Base-by-base conservation (phyloP, 1,140 invertebrate species). In the Chrysomallon squamiferum region DNA sequence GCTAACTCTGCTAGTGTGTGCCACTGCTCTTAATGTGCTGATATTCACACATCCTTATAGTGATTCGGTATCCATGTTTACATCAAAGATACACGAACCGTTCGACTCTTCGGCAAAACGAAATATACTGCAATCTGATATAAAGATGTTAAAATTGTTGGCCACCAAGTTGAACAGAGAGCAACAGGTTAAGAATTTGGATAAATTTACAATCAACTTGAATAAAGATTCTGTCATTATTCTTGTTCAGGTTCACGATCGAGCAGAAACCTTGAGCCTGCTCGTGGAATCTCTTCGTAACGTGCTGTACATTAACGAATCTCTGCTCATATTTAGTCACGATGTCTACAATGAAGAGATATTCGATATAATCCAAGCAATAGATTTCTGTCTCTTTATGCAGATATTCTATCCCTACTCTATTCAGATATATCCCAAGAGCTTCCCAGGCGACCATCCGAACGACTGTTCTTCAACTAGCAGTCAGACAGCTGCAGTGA, bases 321-420 rank as follows among this genome's bases (percentile, higher is more conserved):
- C 45, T 6, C 45, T 47, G n/a, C 45, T 47, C 25, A 22, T 47
- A n/a, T 4, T 47, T 20, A 47, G 45, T 47, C 45, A 47, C 45
- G 45, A 47, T 22, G n/a, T 20, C 25, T 47, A 47, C 25, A 20
- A n/a, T 2, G 25, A 47, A 47, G 3, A n/a, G n/a, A 3, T 47
- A 18, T 47, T 47, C 25, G 45, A 47, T 6, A 18, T 47, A 20
- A 47, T 47, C 11, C n/a, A 47, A 20, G n/a, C 45, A 11, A 47
- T 47, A 15, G 45, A 47, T 11, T 47, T 47, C 7, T 47, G 45
- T 47, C 45, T 22, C 1, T n/a, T 47, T 47, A n/a, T 96, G 87
- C 94, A 96, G 87, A 96, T 98, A 72, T 98, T 96, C 84, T 98
- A 97, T 87, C 96, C 96, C 0, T 91, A 92, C 81, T 96, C 95